Evolutionary conservation across 1,140 invertebrate genomes (phyloP).

Genomic region (Trachymyrmex septentrionalis): DNA sequence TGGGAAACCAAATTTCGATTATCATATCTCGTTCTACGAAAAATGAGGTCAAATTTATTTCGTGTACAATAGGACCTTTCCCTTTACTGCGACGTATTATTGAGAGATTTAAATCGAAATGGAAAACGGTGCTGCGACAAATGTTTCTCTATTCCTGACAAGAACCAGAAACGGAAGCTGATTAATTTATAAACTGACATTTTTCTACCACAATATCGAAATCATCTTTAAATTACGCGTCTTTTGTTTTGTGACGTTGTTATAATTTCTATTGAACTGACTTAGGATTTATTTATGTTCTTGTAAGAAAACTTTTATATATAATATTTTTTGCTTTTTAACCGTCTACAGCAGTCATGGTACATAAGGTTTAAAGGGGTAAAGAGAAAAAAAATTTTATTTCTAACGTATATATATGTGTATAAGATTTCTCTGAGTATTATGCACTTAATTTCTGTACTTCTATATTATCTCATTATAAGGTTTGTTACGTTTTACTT

Average conservation of each 20-base stretch:
- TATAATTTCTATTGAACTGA: constrained; percentile 13
- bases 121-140: constrained; percentile 62
- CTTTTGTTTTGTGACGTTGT: constrained; percentile 41
- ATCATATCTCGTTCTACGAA: constrained; percentile 65
- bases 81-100: constrained; percentile 58
- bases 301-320: neutral
- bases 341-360: no score
- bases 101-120: constrained; percentile 74
- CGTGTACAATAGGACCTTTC: neutral
- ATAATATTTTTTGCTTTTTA: neutral
- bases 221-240: constrained; percentile 38
- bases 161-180: constrained; percentile 48
- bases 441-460: neutral
- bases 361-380: no score
- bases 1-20: constrained; percentile 69
- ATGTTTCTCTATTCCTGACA: constrained; percentile 58
- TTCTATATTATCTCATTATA: neutral
- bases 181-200: constrained; percentile 61
- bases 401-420: neutral
- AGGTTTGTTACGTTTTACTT: neutral
- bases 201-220: constrained; percentile 38
- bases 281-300: constrained; percentile 14
- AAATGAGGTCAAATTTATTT: constrained; percentile 55
- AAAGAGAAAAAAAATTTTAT: neutral
- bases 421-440: neutral